Base-by-base conservation (phyloP, 1,140 invertebrate genomes). In the Drosophila saltans region DNA sequence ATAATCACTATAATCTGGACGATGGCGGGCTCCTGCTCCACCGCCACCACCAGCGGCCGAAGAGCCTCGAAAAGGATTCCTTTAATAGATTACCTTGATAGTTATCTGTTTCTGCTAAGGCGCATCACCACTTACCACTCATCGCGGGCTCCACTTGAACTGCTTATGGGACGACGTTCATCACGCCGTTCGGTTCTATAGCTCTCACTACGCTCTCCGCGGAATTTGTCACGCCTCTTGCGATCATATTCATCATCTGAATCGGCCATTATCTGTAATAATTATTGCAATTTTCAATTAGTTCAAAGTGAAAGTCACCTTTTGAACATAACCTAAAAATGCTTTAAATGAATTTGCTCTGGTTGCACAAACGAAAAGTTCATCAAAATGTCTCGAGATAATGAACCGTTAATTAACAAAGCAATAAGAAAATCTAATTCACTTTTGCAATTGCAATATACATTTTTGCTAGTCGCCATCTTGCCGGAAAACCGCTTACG, bases 221-320 rank as follows among this genome's bases (percentile, higher is more conserved):
- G 94, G 86, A 98, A 98, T 91, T 98, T 98, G 81, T 98, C 97
- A 39, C 97, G 93, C 48, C 97, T 93, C 90, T 98, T 97, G 30
- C 96, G 94, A 92, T 98, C 97, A 83, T 97, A 97, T 91, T 98
- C 97, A 93, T 98, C 97, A 92, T 98, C 97, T 80, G 97, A 97
- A 91, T 98, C 97, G 72, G 93, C 97, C 97, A 98, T 98, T 73
- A 39, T 66, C 76, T 76, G 52, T 2, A 69, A 69, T 8, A 39
- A 16, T 21, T 16, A 39, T 40, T 4, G 6, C 6, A 61, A n/a
- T 10, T 16, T 48, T 28, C 24, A 28, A 33, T 71, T n/a, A 69
- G 40, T 41, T 36, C 24, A 11, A 1, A 66, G 70, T 64, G 70
- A 86, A 81, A 81, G 67, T 41, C 45, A 55, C 39, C 39, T 57